phyloP scores from a whole-genome alignment of 23 tunicate species.

The Styela clava region DNA sequence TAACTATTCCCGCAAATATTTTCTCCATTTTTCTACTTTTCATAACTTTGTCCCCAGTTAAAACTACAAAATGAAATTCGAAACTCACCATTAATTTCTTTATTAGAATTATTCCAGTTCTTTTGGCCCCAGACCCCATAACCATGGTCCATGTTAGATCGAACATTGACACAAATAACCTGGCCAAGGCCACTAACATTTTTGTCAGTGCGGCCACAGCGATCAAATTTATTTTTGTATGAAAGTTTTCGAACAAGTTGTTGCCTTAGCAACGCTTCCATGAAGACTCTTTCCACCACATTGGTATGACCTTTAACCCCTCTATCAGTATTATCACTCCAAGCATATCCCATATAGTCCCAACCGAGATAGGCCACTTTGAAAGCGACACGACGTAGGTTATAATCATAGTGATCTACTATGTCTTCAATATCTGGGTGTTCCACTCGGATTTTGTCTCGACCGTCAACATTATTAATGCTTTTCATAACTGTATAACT shows the following conservation, averaged over 20 bases:
- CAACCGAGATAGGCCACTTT: slow-evolving; percentile 78
- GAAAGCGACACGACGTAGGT: slow-evolving; percentile 63
- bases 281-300: slow-evolving; percentile 72
- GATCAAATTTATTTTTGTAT: slow-evolving; percentile 16
- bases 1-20: no score
- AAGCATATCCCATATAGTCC: slow-evolving; percentile 74
- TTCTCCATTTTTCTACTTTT: no score
- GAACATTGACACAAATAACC: slow-evolving; percentile 45
- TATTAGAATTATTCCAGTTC: no score
- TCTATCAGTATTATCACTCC: slow-evolving; percentile 19
- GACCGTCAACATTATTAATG: slow-evolving; percentile 13
- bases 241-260: slow-evolving; percentile 40
- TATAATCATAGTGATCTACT: slow-evolving; percentile 6
- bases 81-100: no score
- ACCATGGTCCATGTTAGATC: slow-evolving; percentile 72
- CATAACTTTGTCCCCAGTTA: no score
- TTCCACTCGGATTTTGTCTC: slow-evolving; percentile 44
- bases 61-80: no score
- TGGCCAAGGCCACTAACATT: slow-evolving; percentile 71
- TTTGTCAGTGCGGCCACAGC: slow-evolving; percentile 78
- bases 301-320: slow-evolving; percentile 31
- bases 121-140: slow-evolving; percentile 19
- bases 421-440: slow-evolving; percentile 64
- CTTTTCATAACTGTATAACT: slow-evolving; percentile 23
- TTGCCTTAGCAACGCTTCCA: slow-evolving; percentile 84